A percentile compares a stretch with the other conserved stretches of the same genome.
Conservation (phyloP, 2,888 invertebrate species). For the Heliconius ismenius region DNA sequence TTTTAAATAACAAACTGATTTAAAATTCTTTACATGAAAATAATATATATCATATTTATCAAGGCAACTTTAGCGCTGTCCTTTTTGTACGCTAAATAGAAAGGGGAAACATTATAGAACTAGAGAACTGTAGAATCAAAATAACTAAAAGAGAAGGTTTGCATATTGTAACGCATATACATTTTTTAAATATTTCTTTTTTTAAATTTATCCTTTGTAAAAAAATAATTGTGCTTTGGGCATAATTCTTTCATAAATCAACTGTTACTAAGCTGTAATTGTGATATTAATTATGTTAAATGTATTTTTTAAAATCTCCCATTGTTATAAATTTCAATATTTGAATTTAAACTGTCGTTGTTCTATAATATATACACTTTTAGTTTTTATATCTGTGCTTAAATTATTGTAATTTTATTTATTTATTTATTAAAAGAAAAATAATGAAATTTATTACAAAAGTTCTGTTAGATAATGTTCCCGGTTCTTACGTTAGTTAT, state of each 20-base stretch:
- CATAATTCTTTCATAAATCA: not conserved
- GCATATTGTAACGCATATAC: no score
- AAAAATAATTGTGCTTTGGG: not conserved
- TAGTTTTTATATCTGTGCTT: not conserved
- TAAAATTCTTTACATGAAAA: no score
- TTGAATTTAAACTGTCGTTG: not conserved
- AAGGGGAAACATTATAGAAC: no score
- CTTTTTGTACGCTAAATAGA: no score
- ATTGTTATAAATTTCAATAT: not conserved
- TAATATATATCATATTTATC: no score
- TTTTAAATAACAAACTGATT: no score
- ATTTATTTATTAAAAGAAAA: not conserved
- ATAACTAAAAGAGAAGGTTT: no score
- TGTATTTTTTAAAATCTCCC: not conserved
- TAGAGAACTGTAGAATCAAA: no score
- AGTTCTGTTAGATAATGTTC: not conserved
- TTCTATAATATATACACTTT: not conserved
- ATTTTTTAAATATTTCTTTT: no score
- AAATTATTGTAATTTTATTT: not conserved
- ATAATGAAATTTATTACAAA: not conserved
- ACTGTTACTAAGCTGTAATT: not conserved
- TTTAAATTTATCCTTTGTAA: no score
- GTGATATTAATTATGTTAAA: not conserved
- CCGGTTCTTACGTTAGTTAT: not conserved
- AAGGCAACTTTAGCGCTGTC: no score